Percentiles rank a stretch among this genome's conserved stretches.
phyloP scores from a whole-genome alignment of 1,140 invertebrate species.

The Araneus ventricosus region DNA sequence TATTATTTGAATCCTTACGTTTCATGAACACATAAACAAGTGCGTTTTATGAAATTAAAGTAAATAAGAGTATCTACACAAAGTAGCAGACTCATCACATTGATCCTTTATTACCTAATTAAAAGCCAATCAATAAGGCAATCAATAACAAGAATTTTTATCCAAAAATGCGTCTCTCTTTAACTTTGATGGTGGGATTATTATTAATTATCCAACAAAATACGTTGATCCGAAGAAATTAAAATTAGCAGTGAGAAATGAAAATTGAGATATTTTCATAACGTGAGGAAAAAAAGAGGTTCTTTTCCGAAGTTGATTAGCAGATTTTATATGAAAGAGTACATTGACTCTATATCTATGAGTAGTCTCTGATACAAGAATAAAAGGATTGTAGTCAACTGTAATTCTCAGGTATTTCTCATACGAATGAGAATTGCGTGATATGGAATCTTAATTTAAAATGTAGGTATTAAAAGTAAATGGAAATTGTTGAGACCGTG shows the following conservation, averaged over 20 bases:
- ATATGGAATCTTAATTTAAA: constrained; percentile 27
- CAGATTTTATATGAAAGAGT: not conserved
- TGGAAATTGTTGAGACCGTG: too few species aligned
- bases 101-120: too few species aligned
- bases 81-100: too few species aligned
- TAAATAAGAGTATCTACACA: too few species aligned
- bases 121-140: too few species aligned
- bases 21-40: too few species aligned
- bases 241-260: not conserved
- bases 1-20: too few species aligned
- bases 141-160: too few species aligned
- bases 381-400: not conserved
- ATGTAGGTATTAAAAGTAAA: constrained; percentile 15
- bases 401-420: not conserved
- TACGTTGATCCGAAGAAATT: not conserved
- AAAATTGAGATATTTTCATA: not conserved
- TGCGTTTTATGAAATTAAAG: too few species aligned
- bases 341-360: too few species aligned
- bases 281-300: not conserved
- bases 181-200: not conserved
- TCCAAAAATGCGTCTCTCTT: not conserved
- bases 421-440: not conserved
- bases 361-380: not conserved
- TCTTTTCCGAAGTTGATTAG: not conserved
- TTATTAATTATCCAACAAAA: not conserved